Evolutionary conservation across 2,888 invertebrate genomes (phyloP).

Genomic region (Neoaliturus tenellus): DNA sequence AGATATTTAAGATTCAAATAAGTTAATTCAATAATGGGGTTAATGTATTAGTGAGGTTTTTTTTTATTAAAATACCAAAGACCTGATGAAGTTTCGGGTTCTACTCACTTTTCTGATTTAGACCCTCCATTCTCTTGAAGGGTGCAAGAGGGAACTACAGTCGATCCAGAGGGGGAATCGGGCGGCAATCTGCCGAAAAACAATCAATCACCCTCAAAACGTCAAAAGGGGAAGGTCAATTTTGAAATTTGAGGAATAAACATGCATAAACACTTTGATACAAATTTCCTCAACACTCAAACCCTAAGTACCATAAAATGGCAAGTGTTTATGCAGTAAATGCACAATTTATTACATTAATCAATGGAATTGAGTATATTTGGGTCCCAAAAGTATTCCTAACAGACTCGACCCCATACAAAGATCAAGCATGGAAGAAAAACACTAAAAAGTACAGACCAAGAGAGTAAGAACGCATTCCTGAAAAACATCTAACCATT

Average conservation of each 20-base stretch:
- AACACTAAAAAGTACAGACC: too few relatives aligned
- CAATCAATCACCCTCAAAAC: neutral
- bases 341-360: too few relatives aligned
- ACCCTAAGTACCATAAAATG: too few relatives aligned
- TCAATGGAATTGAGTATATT: too few relatives aligned
- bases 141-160: neutral
- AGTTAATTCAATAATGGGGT: neutral
- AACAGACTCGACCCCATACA: too few relatives aligned
- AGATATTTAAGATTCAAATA: neutral
- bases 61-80: neutral
- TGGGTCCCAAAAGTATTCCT: too few relatives aligned
- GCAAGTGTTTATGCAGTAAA: too few relatives aligned
- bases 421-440: too few relatives aligned
- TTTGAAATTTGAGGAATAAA: neutral
- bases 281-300: too few relatives aligned
- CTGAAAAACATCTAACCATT: too few relatives aligned
- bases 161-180: neutral
- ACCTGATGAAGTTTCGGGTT: neutral
- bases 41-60: neutral
- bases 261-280: too few relatives aligned
- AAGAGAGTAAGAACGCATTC: too few relatives aligned
- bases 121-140: neutral
- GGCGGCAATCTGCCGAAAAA: conserved; percentile 27
- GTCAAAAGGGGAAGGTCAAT: neutral
- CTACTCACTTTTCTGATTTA: conserved; percentile 27